Evolutionary conservation across 2,888 invertebrate genomes (phyloP).

Genomic region (Trimorus sp.): DNA sequence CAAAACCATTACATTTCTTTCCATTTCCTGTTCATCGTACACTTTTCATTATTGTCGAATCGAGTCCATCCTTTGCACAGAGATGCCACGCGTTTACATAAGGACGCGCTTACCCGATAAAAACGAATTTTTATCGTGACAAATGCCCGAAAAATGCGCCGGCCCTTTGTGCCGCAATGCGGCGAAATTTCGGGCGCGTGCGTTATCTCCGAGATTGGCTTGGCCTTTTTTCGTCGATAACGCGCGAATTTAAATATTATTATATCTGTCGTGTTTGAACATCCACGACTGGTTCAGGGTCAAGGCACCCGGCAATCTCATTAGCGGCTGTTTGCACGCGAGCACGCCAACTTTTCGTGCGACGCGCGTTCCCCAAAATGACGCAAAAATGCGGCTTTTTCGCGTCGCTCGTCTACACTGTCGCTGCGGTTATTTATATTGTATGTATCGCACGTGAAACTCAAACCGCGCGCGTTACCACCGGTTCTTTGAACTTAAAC

Average conservation of each 20-base stretch:
- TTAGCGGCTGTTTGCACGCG: slow-evolving; percentile 42
- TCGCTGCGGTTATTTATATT: slow-evolving; percentile 28
- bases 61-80: no score
- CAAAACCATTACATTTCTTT: no score
- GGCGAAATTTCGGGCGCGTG: slow-evolving; percentile 5
- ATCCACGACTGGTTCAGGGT: slow-evolving; percentile 49
- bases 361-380: slow-evolving; percentile 35
- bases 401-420: not conserved
- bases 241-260: no score
- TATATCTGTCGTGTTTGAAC: slow-evolving; percentile 16
- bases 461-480: not conserved
- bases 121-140: no score
- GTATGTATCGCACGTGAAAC: slow-evolving; percentile 4
- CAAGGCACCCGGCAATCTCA: slow-evolving; percentile 46
- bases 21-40: no score
- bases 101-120: no score
- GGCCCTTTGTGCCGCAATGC: not conserved
- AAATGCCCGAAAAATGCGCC: no score
- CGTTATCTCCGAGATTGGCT: slow-evolving; percentile 29
- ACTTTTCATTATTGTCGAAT: no score
- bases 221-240: not conserved
- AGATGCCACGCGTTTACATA: no score
- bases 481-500: not conserved
- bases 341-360: slow-evolving; percentile 24
- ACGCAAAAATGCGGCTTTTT: slow-evolving; percentile 35